Evolutionary conservation across 2,888 invertebrate genomes (phyloP).

Genomic region (Yponomeuta plumbellus): DNA sequence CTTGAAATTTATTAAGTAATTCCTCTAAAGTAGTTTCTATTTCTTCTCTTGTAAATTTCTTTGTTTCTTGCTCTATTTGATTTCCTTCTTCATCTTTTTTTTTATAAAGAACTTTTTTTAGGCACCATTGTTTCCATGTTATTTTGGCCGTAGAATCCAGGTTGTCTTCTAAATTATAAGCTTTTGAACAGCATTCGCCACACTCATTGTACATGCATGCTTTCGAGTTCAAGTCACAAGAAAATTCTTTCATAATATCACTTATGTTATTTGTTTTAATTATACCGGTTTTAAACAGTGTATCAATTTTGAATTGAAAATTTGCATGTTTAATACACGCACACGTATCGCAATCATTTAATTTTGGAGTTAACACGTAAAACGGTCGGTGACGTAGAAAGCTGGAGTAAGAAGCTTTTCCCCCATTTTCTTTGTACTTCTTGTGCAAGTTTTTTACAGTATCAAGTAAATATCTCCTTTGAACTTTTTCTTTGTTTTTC

Average conservation of each 20-base stretch:
- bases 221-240: constrained; percentile 13
- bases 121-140: constrained; percentile 16
- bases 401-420: constrained; percentile 10
- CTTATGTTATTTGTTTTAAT: constrained; percentile 3
- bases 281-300: constrained; percentile 8
- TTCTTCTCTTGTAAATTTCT: constrained; percentile 12
- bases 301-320: constrained; percentile 11
- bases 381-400: constrained; percentile 13
- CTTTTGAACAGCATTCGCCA: constrained; percentile 8
- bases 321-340: constrained; percentile 15
- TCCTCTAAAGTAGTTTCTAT: constrained; percentile 14
- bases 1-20: constrained; percentile 16
- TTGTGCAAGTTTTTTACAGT: constrained; percentile 11
- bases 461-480: constrained; percentile 11
- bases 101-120: constrained; percentile 15
- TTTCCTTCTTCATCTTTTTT: constrained; percentile 16
- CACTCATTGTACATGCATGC: constrained; percentile 14
- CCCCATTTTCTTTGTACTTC: constrained; percentile 9
- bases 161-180: constrained; percentile 9
- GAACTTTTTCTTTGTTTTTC: constrained; percentile 11
- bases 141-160: too few relatives aligned
- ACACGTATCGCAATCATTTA: neutral
- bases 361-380: constrained; percentile 12
- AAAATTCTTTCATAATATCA: constrained; percentile 10
- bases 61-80: constrained; percentile 7